Evolutionary conservation across 2,797 vertebrate species (phyloP).

Genomic region (Rhabdophis nuchalis): DNA sequence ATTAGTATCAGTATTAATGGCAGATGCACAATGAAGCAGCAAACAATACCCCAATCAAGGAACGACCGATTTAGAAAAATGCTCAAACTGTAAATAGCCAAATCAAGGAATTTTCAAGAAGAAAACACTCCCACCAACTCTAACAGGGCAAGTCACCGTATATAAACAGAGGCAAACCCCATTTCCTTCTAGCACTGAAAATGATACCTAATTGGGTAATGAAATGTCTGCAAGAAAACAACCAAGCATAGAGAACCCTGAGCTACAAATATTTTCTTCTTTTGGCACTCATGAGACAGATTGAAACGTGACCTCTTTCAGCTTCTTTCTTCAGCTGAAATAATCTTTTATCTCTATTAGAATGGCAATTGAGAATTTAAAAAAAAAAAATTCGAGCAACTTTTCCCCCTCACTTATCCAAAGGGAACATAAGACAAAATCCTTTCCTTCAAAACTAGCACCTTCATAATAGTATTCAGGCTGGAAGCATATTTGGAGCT

Average conservation of each 20-base stretch:
- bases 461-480: constrained; percentile 54
- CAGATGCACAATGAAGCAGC: background rate
- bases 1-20: background rate
- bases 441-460: constrained; percentile 44
- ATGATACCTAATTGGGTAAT: background rate
- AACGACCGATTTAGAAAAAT: background rate
- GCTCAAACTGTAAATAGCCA: background rate
- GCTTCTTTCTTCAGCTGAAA: constrained; percentile 1
- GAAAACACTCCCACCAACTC: background rate
- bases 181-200: background rate
- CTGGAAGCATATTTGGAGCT: constrained; percentile 52
- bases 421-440: constrained; percentile 50
- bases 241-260: background rate
- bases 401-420: constrained; percentile 43
- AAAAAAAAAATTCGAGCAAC: background rate
- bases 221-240: background rate
- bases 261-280: background rate
- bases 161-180: background rate
- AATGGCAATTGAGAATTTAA: background rate
- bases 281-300: background rate
- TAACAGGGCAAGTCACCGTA: background rate
- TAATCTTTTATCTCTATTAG: background rate
- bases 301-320: background rate
- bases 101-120: background rate
- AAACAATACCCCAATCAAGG: background rate